Conservation (phyloP, 1,140 invertebrate species). For the Bombus turneri region DNA sequence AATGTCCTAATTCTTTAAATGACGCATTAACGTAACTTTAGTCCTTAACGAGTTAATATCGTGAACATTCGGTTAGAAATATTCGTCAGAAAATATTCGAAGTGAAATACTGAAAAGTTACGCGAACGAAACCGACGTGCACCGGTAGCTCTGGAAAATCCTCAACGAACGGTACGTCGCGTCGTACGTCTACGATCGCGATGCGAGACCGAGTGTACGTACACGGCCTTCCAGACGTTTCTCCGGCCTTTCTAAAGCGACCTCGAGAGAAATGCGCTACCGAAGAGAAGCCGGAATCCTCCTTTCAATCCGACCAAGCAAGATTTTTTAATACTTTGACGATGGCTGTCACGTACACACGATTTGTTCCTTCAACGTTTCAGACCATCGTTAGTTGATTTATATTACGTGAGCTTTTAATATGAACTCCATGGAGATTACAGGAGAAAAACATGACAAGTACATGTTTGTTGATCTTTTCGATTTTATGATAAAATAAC, state of each 20-base stretch:
- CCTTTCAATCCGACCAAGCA: background rate
- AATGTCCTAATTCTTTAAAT: no score
- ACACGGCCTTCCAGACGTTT: slow-evolving; percentile 73
- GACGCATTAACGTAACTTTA: no score
- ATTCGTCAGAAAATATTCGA: background rate
- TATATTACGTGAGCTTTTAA: background rate
- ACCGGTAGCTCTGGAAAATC: slow-evolving; percentile 27
- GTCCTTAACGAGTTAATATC: no score
- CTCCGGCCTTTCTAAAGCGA: slow-evolving; percentile 76
- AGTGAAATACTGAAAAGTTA: background rate
- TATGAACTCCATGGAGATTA: no score
- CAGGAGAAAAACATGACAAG: no score
- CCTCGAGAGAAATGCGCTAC: slow-evolving; percentile 72
- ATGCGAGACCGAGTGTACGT: slow-evolving; percentile 65
- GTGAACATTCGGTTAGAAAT: background rate
- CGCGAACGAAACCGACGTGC: slow-evolving; percentile 13
- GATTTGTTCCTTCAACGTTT: background rate
- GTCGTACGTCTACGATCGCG: slow-evolving; percentile 29
- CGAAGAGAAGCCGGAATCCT: slow-evolving; percentile 42
- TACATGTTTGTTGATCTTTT: no score
- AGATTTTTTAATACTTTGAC: background rate
- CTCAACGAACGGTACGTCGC: slow-evolving; percentile 20
- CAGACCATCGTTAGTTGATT: background rate
- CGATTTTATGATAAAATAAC: no score
- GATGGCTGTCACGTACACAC: background rate